Conservation (phyloP, 2,888 invertebrate genomes). For the Pyrocoelia pectoralis region DNA sequence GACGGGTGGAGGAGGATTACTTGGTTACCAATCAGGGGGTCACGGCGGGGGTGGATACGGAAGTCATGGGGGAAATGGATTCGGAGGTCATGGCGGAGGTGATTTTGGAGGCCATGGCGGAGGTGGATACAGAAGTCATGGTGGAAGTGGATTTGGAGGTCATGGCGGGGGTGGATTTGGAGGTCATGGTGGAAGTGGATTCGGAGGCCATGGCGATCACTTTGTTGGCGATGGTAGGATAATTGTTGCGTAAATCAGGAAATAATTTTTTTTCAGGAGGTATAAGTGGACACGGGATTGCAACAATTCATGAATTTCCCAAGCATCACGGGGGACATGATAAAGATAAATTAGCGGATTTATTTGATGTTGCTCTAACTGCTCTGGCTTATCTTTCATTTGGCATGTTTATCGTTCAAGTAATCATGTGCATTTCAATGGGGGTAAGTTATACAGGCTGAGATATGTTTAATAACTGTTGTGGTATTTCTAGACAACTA, state of each 20-base stretch:
- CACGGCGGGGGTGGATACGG: conserved; percentile 17
- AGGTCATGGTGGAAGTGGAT: conserved; percentile 21
- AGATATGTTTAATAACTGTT: conserved; percentile 12
- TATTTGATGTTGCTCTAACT: conserved; percentile 82
- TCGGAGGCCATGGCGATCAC: conserved; percentile 16
- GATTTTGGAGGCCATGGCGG: conserved; percentile 17
- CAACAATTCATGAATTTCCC: conserved; percentile 46
- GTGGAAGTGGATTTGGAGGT: conserved; percentile 25
- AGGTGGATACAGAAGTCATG: conserved; percentile 7
- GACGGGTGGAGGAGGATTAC: conserved; percentile 10
- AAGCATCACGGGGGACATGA: conserved; percentile 52
- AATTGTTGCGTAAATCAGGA: not conserved
- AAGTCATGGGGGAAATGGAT: not conserved
- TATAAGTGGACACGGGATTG: conserved; percentile 9
- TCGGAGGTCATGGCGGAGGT: conserved; percentile 19
- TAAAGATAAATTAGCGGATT: conserved; percentile 70
- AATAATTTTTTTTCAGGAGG: not conserved
- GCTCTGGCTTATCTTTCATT: conserved; percentile 84
- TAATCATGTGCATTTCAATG: conserved; percentile 75
- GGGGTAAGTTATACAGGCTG: conserved; percentile 48
- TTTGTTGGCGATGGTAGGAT: conserved; percentile 2
- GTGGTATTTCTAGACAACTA: conserved; percentile 22
- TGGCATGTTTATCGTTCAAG: conserved; percentile 80
- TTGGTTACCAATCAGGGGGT: conserved; percentile 10
- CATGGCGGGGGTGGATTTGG: not conserved